phyloP scores from a whole-genome alignment of 2,113 vertebrate genomes.

The Scomber colias region DNA sequence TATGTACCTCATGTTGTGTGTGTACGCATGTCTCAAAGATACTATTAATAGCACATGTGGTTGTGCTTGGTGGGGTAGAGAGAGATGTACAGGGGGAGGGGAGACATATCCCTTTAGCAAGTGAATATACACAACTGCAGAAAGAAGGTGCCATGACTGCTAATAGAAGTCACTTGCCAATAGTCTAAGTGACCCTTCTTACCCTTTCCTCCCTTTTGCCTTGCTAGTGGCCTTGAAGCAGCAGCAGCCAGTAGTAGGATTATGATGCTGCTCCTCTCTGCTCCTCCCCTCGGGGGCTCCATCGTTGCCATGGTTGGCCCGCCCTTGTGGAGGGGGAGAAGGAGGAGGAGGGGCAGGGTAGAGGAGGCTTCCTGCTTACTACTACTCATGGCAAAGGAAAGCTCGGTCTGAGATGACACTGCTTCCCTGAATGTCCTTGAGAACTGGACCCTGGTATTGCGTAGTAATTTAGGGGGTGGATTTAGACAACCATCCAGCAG shows the following conservation, averaged over 20 bases:
- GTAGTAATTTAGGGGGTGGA: constrained; percentile 22
- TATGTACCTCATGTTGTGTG: constrained; percentile 77
- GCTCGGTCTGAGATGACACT: constrained; percentile 66
- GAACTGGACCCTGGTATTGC: constrained; percentile 44
- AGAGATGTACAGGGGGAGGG: constrained; percentile 40
- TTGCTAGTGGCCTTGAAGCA: constrained; percentile 64
- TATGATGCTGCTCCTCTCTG: constrained; percentile 73
- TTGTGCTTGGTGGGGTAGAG: constrained; percentile 63
- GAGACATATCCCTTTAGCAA: constrained; percentile 56
- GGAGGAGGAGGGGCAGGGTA: constrained; percentile 49
- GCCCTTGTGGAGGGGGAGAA: constrained; percentile 59
- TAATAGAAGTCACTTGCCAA: constrained; percentile 74
- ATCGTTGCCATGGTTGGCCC: constrained; percentile 80
- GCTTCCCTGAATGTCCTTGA: constrained; percentile 70
- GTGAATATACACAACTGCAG: constrained; percentile 69
- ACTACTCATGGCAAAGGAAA: constrained; percentile 66
- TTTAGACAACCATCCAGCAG: constrained; percentile 15
- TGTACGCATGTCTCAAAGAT: constrained; percentile 67
- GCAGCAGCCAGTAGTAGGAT: constrained; percentile 74
- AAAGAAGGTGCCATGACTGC: constrained; percentile 77
- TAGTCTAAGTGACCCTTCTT: constrained; percentile 45
- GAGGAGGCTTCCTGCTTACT: constrained; percentile 62
- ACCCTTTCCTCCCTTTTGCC: constrained; percentile 56
- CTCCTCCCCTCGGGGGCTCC: constrained; percentile 79
- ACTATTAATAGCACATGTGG: constrained; percentile 75